Percentiles rank a stretch among this genome's conserved stretches.
These are phyloP conservation scores for Oxygymnocypris stewartii DNA, from an alignment of 2,113 vertebrate genomes.

Conservation along the genomic window DNA sequence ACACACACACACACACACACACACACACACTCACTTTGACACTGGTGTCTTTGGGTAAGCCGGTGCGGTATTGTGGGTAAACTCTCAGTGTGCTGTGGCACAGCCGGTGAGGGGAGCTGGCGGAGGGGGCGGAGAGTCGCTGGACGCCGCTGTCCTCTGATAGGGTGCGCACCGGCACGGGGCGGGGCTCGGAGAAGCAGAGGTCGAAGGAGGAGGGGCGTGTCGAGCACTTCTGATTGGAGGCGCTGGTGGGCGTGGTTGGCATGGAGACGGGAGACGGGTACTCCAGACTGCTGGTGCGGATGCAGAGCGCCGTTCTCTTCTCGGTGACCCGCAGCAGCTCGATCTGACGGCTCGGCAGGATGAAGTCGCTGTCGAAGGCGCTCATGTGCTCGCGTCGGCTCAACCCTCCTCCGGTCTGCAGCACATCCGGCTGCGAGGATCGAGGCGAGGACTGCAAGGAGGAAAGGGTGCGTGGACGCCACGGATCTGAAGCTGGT, in stretches of 20 bases:
- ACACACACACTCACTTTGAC: slow-evolving; percentile 81
- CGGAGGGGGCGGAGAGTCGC: slow-evolving; percentile 70
- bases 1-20: no score
- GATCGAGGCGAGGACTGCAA: slow-evolving; percentile 62
- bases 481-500: slow-evolving; percentile 7
- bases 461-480: slow-evolving; percentile 43
- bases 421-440: slow-evolving; percentile 82
- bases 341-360: slow-evolving; percentile 88
- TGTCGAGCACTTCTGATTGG: slow-evolving; percentile 69
- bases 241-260: slow-evolving; percentile 53
- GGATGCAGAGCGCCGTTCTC: slow-evolving; percentile 86
- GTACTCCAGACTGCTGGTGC: slow-evolving; percentile 90
- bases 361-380: slow-evolving; percentile 88
- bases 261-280: slow-evolving; percentile 69
- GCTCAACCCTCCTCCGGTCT: slow-evolving; percentile 61
- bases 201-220: slow-evolving; percentile 81
- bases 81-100: slow-evolving; percentile 79
- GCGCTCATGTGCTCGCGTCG: slow-evolving; percentile 63
- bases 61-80: slow-evolving; percentile 85
- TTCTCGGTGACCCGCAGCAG: slow-evolving; percentile 88
- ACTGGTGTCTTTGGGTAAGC: slow-evolving; percentile 85
- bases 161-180: slow-evolving; percentile 66
- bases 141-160: slow-evolving; percentile 81
- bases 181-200: slow-evolving; percentile 68
- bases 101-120: slow-evolving; percentile 65